Evolutionary conservation across 2,797 vertebrate genomes (phyloP), one percentile per base, ranked within the genome.

Genomic region (Danio kyathit): DNA sequence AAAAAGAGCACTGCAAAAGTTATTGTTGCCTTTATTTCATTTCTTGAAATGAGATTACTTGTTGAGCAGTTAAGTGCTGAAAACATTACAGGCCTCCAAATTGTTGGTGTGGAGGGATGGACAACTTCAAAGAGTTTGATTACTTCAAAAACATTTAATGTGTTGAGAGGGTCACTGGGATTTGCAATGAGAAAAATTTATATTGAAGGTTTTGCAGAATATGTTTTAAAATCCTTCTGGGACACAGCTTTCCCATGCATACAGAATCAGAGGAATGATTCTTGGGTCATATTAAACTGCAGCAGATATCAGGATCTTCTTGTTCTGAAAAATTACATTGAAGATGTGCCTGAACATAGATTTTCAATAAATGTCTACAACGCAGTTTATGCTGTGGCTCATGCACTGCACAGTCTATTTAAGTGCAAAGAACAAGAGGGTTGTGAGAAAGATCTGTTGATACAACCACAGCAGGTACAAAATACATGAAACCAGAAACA

Each of bases 91-190:
- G 93, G 91, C 14, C 86, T 87, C 9, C 93, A 94, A 85, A 92
- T 94, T 60, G 87, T 94, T 13, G 94, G 92, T 1, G 93, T 93
- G 70, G 92, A 94, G 83, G 90, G 88, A 59, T 94, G 93, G 92
- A 94, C 93, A 81, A 92, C 93, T n/a, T 92, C 93, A 0, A 84
- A 93, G 80, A 92, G 90, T 81, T 89, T 94, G 1, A 83, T 92
- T 49, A 93, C 92, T 38, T 90, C 91, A 7, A 88, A 83, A 43
- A 93, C 90, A 80, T 92, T 90, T 12, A 83, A 65, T 29, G 85
- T 94, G 11, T 76, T 94, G 29, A 89, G 91, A 69, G 94, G 93
- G 5, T 88, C 93, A 4, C 82, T 94, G 4, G 93, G 93, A 2
- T 92, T 94, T 71, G 91, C 92, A 43, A 89, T 94, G 10, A 88